Base-by-base conservation (phyloP, 1,140 invertebrate genomes). In the Papilio glaucus region DNA sequence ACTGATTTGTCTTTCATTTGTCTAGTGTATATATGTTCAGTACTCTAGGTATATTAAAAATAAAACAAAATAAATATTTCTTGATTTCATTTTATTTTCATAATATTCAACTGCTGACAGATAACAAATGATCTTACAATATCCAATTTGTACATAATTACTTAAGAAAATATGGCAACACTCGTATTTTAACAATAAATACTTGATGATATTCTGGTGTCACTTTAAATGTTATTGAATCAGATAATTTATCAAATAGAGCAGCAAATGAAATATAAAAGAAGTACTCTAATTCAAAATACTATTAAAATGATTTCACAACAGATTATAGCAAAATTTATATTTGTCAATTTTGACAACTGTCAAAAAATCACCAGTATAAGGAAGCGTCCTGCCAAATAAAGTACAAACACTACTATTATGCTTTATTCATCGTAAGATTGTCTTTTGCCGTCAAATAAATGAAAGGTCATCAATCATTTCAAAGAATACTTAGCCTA, bases 81-180 rank as follows among this genome's bases (percentile, higher is more conserved):
- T 79, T 85, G 80, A 87, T 89, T 92, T 86, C 82, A 88, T 86
- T 92, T 88, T 90, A 92, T 92, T 91, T 91, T 91, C 82, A 81
- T 92, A 92, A 92, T 92, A 92, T 90, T 90, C 89, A 92, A 92
- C 90, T 91, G 90, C 90, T 87, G 89, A 92, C 89, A 90, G 89
- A 91, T 91, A 92, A 92, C 90, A 92, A 92, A 91, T 91, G 87
- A 89, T 89, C 89, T 90, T 91, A 92, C 84, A 89, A 86, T 92
- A 92, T 92, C 86, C 88, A 88, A 92, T 91, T 92, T 92, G 90
- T 92, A 92, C 90, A 92, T 88, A 89, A 92, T 90, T 89, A 91
- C 90, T 92, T 91, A 92, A 91, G 88, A 92, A 89, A 91, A 91
- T 91, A 92, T 92, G 90, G 90, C 90, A 92, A 91, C 90, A 91